Conservation (phyloP, 2,797 vertebrate species). For the Heliangelus exortis region DNA sequence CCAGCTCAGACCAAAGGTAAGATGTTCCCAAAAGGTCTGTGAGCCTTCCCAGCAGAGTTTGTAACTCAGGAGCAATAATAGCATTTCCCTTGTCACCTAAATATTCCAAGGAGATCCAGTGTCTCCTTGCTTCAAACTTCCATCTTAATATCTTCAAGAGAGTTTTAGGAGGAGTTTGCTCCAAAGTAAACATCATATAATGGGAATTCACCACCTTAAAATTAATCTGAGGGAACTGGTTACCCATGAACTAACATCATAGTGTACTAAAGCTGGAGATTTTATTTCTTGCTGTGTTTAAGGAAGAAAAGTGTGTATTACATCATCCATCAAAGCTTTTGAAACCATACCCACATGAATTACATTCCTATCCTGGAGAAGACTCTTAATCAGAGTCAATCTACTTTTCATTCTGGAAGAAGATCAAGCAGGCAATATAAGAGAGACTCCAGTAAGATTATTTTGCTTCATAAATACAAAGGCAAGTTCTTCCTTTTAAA, state of each 20-base stretch:
- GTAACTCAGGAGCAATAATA: background rate
- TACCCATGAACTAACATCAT: background rate
- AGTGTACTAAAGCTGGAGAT: background rate
- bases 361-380: background rate
- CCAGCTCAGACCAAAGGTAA: background rate
- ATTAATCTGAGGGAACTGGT: slow-evolving; percentile 2
- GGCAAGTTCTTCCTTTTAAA: background rate
- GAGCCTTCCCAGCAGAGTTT: background rate
- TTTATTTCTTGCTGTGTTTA: background rate
- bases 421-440: background rate
- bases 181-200: slow-evolving; percentile 18
- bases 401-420: background rate
- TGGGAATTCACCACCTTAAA: background rate
- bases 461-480: background rate
- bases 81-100: background rate
- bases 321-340: background rate
- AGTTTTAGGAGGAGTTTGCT: slow-evolving; percentile 7
- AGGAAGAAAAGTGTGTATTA: background rate
- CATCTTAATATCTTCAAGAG: slow-evolving; percentile 2
- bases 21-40: background rate
- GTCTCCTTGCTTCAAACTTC: background rate
- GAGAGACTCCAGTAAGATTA: background rate
- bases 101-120: background rate
- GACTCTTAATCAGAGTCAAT: background rate
- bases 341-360: background rate